Evolutionary conservation across 2,888 invertebrate genomes (phyloP).

Genomic region (Caenorhabditis afra): DNA sequence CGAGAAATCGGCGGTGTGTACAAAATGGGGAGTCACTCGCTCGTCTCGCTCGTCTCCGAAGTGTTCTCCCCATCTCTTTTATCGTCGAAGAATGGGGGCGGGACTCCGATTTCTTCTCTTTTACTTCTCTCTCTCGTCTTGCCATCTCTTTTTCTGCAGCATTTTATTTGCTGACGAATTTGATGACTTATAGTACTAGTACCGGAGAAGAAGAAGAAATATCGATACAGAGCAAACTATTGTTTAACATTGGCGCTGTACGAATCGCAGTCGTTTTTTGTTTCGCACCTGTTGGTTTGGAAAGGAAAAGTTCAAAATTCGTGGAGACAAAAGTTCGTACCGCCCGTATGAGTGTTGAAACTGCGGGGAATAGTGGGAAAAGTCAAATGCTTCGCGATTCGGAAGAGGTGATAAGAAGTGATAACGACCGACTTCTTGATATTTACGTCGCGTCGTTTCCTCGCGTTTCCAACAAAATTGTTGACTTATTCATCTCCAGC

Average conservation of each 20-base stretch:
- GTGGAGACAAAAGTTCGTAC: slow-evolving; percentile 2
- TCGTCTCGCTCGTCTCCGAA: slow-evolving; percentile 21
- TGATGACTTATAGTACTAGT: slow-evolving; percentile 60
- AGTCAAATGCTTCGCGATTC: not conserved
- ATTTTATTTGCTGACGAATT: slow-evolving; percentile 59
- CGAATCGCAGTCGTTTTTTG: slow-evolving; percentile 5
- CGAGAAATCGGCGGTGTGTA: slow-evolving; percentile 2
- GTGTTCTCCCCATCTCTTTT: slow-evolving; percentile 56
- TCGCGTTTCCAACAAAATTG: not conserved
- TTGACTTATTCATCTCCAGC: not conserved
- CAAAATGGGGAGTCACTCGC: slow-evolving; percentile 21
- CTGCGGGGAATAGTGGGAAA: slow-evolving; percentile 1
- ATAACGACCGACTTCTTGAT: slow-evolving; percentile 32
- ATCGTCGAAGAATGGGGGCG: slow-evolving; percentile 48
- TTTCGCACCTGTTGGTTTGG: slow-evolving; percentile 1
- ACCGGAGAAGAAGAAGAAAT: slow-evolving; percentile 24
- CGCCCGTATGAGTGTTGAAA: not conserved
- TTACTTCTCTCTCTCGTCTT: slow-evolving; percentile 1
- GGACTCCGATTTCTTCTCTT: slow-evolving; percentile 30
- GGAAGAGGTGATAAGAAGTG: slow-evolving; percentile 18
- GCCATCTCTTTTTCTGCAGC: slow-evolving; percentile 18
- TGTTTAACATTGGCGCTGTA: slow-evolving; percentile 45
- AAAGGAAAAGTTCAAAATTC: slow-evolving; percentile 5
- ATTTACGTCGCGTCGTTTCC: slow-evolving; percentile 12
- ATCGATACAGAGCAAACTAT: slow-evolving; percentile 40